These are phyloP conservation scores for Piezodorus guildinii DNA, from an alignment of 1,140 invertebrate genomes.

Conservation along the genomic window DNA sequence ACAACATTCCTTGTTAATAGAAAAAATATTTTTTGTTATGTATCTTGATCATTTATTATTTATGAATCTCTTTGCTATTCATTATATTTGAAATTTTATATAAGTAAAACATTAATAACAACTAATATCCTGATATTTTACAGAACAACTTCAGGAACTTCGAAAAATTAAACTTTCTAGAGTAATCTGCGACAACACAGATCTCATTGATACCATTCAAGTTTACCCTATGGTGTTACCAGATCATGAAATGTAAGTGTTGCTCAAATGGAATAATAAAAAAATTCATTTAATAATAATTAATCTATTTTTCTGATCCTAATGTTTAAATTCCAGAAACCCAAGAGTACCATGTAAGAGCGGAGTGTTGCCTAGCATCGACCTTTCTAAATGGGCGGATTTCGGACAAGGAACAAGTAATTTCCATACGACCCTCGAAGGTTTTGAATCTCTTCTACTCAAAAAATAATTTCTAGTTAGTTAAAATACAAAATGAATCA, in stretches of 20 bases:
- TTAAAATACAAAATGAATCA: too few species aligned
- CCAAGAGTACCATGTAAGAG: slow-evolving; percentile 79
- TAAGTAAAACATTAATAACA: too few species aligned
- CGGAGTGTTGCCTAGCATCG: slow-evolving; percentile 70
- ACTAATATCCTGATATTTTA: slow-evolving; percentile 25
- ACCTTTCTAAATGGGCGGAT: slow-evolving; percentile 79
- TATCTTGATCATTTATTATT: too few species aligned
- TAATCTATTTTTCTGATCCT: slow-evolving; percentile 20
- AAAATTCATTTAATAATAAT: background rate
- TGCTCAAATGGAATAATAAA: background rate
- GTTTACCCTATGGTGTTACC: slow-evolving; percentile 85
- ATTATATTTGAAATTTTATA: too few species aligned
- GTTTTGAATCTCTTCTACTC: slow-evolving; percentile 26
- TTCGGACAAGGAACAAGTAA: slow-evolving; percentile 23
- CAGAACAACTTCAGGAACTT: slow-evolving; percentile 81
- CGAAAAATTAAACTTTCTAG: slow-evolving; percentile 73
- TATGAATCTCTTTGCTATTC: too few species aligned
- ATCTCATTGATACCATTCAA: slow-evolving; percentile 83
- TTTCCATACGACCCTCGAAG: slow-evolving; percentile 16
- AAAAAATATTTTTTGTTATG: too few species aligned
- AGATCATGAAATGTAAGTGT: slow-evolving; percentile 78
- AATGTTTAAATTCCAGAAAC: slow-evolving; percentile 50
- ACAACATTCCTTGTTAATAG: too few species aligned
- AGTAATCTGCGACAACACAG: slow-evolving; percentile 91
- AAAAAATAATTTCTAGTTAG: slow-evolving; percentile 24